Percentiles rank a stretch among this genome's conserved stretches.
phyloP scores from a whole-genome alignment of 2,113 vertebrate genomes.

The Lathamus discolor region DNA sequence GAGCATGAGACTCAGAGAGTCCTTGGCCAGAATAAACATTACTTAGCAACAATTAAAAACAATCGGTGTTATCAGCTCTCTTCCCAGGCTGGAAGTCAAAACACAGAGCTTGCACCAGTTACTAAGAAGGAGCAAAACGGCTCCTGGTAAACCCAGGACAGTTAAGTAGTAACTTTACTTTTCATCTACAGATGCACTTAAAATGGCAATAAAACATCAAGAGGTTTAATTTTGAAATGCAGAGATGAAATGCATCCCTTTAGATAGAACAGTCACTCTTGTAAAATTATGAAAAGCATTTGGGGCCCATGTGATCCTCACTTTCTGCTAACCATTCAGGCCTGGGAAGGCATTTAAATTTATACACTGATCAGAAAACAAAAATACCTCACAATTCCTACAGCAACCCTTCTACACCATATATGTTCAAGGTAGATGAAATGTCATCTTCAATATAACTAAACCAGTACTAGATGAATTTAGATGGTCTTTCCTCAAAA shows the following conservation, averaged over 20 bases:
- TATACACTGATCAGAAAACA: not conserved
- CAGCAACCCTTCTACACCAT: not conserved
- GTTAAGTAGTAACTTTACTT: not conserved
- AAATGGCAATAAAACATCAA: not conserved
- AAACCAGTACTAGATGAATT: not conserved
- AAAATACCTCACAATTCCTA: not conserved
- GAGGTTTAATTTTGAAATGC: not conserved
- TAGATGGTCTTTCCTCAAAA: not conserved
- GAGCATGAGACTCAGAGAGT: no score
- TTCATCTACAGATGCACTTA: not conserved
- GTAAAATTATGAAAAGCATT: not conserved
- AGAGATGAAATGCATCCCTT: not conserved
- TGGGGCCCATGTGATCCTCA: not conserved
- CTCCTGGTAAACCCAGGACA: no score
- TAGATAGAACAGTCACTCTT: not conserved
- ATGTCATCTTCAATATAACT: not conserved
- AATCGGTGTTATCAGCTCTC: no score
- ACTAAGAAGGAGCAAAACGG: no score
- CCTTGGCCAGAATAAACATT: no score
- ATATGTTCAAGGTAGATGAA: not conserved
- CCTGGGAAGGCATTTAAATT: not conserved
- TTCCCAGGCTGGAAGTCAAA: no score
- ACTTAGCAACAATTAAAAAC: no score
- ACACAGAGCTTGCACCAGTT: no score
- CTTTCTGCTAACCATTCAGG: not conserved